A percentile compares a stretch with the other conserved stretches of the same genome.
phyloP scores from a whole-genome alignment of 2,113 vertebrate species.

The Crotalus horridus region DNA sequence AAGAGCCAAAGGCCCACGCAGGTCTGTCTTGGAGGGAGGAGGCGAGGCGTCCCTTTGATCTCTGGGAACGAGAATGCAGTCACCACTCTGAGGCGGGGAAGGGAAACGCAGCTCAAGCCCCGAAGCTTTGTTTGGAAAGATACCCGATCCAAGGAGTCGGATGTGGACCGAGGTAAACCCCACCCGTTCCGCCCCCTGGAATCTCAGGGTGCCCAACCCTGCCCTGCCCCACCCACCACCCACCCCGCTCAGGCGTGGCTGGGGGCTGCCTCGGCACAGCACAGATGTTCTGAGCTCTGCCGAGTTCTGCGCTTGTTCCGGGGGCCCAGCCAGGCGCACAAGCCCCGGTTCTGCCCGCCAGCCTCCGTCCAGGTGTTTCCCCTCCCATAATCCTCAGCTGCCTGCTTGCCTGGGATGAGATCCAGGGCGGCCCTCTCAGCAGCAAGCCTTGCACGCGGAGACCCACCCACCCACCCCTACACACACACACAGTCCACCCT shows the following conservation, averaged over 20 bases:
- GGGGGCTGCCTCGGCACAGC: background rate
- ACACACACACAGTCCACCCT: too few relatives aligned
- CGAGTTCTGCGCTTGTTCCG: background rate
- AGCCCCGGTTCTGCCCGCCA: background rate
- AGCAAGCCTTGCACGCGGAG: too few relatives aligned
- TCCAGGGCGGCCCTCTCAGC: background rate
- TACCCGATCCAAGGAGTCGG: background rate
- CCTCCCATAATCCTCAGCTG: background rate
- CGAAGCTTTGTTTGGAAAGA: background rate
- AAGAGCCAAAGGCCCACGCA: background rate
- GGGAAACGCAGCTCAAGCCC: background rate
- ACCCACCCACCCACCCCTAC: accelerated
- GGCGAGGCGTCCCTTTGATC: background rate
- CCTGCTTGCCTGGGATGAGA: background rate
- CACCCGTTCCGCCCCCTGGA: background rate
- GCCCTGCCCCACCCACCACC: background rate
- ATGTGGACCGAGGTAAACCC: background rate
- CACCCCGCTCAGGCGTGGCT: background rate
- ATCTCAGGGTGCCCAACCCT: background rate
- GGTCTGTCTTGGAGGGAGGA: background rate
- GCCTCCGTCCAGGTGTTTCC: background rate
- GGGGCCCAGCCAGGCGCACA: background rate
- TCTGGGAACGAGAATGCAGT: background rate
- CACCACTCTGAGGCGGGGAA: background rate
- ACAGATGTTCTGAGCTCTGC: background rate